phyloP scores from a whole-genome alignment of 1,140 invertebrate genomes.

The Heliconius nattereri region DNA sequence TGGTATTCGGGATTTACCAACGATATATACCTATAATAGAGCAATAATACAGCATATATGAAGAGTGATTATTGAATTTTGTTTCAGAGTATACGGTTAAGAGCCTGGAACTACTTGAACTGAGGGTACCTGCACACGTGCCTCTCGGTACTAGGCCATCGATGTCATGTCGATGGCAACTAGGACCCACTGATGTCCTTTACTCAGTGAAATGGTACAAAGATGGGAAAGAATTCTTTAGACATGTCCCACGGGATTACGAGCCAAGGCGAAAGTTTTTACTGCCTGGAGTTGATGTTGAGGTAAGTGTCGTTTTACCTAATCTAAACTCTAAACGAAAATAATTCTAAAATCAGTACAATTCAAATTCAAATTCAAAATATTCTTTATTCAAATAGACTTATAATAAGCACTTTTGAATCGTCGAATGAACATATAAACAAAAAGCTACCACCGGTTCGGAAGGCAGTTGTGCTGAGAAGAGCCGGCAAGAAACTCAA shows the following conservation, averaged over 20 bases:
- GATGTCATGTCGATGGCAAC: slow-evolving; percentile 89
- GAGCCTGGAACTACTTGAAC: slow-evolving; percentile 84
- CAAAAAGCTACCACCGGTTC: too few relatives aligned
- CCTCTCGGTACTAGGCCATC: slow-evolving; percentile 84
- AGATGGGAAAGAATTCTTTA: slow-evolving; percentile 92
- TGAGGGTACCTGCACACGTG: slow-evolving; percentile 85
- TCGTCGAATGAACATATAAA: too few relatives aligned
- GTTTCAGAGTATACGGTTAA: slow-evolving; percentile 66
- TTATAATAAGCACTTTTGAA: too few relatives aligned
- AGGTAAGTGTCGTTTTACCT: slow-evolving; percentile 80
- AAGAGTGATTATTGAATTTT: neutral
- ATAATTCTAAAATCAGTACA: too few relatives aligned
- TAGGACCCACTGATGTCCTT: slow-evolving; percentile 89
- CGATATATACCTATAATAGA: neutral
- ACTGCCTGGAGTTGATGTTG: slow-evolving; percentile 89
- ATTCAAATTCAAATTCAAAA: too few relatives aligned
- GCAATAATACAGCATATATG: too few relatives aligned
- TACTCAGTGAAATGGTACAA: slow-evolving; percentile 96
- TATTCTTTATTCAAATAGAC: too few relatives aligned
- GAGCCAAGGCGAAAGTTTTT: slow-evolving; percentile 89
- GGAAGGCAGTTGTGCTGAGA: too few relatives aligned
- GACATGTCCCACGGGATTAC: slow-evolving; percentile 87
- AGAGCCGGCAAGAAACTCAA: too few relatives aligned
- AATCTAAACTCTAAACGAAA: neutral
- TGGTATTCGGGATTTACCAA: neutral